Conservation (phyloP, 2,113 vertebrate genomes). For the Morone saxatilis region DNA sequence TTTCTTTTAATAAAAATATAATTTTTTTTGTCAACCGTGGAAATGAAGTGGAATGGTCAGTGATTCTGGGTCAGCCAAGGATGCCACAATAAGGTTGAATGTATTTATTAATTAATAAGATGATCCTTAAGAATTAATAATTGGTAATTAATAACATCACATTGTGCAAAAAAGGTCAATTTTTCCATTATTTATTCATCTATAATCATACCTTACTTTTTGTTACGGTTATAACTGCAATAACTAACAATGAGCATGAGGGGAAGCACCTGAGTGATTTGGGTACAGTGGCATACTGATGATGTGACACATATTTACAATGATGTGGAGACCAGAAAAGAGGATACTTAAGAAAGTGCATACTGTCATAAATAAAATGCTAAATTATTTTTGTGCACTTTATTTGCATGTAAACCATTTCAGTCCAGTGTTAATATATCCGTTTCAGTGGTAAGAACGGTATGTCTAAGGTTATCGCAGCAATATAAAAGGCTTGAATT, state of each 20-base stretch:
- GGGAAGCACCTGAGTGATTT: not conserved
- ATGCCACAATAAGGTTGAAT: not conserved
- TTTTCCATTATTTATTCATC: not conserved
- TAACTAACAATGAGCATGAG: not conserved
- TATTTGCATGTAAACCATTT: not conserved
- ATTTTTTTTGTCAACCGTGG: not conserved
- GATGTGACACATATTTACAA: not conserved
- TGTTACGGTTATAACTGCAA: not conserved
- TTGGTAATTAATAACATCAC: not conserved
- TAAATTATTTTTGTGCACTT: not conserved
- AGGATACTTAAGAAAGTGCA: not conserved
- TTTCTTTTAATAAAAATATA: not conserved
- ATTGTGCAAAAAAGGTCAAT: not conserved
- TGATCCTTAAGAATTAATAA: not conserved
- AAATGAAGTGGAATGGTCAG: too few relatives aligned
- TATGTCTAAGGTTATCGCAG: not conserved
- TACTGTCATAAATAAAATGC: not conserved
- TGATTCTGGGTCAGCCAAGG: not conserved
- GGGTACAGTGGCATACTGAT: not conserved
- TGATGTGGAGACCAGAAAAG: not conserved
- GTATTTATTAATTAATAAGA: not conserved
- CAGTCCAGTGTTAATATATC: not conserved
- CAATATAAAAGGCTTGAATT: not conserved
- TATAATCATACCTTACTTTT: not conserved
- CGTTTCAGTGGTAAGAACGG: not conserved